Base-by-base conservation (phyloP, 2,797 vertebrate genomes). In the Chelon auratus region DNA sequence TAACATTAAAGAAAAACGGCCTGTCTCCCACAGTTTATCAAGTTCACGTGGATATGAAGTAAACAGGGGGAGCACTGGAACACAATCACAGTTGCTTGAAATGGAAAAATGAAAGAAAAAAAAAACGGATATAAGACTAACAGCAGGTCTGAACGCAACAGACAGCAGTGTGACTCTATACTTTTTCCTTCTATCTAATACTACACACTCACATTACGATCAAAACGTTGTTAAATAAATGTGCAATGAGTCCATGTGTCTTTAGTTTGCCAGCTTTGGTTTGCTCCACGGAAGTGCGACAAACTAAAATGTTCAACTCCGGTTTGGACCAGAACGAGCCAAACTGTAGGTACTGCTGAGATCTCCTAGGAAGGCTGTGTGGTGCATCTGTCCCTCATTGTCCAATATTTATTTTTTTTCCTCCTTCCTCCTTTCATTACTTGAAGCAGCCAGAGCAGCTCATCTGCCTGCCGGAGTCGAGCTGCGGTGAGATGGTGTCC, bases 361-460 rank as follows among this genome's bases (percentile, higher is more conserved):
- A 56, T 62, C 20, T 72, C 22, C 45, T 55, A 22, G 3, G 17
- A 59, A 15, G 45, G 33, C 10, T 24, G 7, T n/a, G 20, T 22
- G 52, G 26, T 47, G 6, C 7, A 30, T 51, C 5, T 39, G 62
- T 82, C 53, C 51, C 45, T 81, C 71, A 63, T 54, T 48, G 73
- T 77, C 63, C 68, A 33, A 6, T 33, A 6, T 7, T 33, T 33
- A 2, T 33, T 37, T 9, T 37, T 50, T 10, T 42, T 65, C 50
- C 54, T 68, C 60, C 12, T 60, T 33, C 14, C 10, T 55, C 36
- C 43, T 71, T 77, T 90, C 90, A 91, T 85, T 95, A 94, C 89
- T 94, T 98, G 84, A 96, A 94, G 87, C 97, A 99, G 80, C 94
- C 83, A 15, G 96, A 97, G 85, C 97, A 99, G 87, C 89, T 95